Percentiles rank a stretch among this genome's conserved stretches.
Conservation (phyloP, 2,797 vertebrate species). For the Peromyscus attwateri region DNA sequence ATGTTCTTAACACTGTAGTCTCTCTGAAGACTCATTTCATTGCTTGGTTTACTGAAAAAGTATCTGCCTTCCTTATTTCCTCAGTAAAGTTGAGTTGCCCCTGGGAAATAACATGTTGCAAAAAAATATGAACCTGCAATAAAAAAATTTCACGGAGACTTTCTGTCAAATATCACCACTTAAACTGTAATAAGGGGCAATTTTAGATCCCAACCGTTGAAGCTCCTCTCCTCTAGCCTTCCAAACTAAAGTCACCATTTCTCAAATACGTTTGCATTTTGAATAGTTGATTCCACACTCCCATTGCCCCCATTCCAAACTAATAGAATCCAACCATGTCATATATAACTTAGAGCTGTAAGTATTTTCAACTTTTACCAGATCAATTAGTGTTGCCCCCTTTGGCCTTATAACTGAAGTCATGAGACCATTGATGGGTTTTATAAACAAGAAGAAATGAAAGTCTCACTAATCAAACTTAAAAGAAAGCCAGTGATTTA, state of each 20-base stretch:
- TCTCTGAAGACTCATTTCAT: neutral
- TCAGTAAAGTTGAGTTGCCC: conserved; percentile 17
- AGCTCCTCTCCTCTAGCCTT: neutral
- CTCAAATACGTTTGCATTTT: neutral
- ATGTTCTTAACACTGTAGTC: conserved; percentile 21
- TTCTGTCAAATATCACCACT: neutral
- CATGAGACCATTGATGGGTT: neutral
- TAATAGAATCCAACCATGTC: conserved; percentile 33
- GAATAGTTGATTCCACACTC: conserved; percentile 24
- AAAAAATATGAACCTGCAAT: conserved; percentile 11
- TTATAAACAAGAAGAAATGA: conserved; percentile 58
- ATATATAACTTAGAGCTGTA: conserved; percentile 19
- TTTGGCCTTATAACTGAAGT: neutral
- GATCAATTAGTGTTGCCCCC: neutral
- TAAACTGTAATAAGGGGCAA: neutral
- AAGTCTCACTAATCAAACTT: neutral
- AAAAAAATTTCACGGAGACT: conserved; percentile 26
- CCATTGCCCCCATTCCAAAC: conserved; percentile 39
- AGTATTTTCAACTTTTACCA: neutral
- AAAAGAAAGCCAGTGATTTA: conserved; percentile 35
- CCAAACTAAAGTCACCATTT: conserved; percentile 28
- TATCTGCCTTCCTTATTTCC: neutral
- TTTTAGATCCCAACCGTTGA: conserved; percentile 13
- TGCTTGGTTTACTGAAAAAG: conserved; percentile 25
- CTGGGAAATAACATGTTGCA: neutral